These are phyloP conservation scores for Drosophila phalerata DNA, from an alignment of 2,888 invertebrate species.

Conservation along the genomic window DNA sequence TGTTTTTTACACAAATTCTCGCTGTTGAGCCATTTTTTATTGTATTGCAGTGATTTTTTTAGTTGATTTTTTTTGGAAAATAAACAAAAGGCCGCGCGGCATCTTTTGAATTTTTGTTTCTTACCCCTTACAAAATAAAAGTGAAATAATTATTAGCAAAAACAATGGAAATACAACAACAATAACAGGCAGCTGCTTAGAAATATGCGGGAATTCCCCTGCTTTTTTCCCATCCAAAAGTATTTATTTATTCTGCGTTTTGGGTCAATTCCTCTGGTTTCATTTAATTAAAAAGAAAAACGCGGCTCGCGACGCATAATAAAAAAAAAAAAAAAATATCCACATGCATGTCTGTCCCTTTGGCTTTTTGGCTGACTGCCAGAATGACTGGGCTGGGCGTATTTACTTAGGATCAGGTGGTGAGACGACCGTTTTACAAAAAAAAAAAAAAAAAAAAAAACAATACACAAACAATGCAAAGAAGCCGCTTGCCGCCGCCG, in stretches of 20 bases:
- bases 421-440: conserved; percentile 48
- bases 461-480: conserved; percentile 68
- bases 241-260: conserved; percentile 81
- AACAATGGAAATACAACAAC: conserved; percentile 43
- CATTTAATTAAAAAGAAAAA: conserved; percentile 84
- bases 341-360: conserved; percentile 65
- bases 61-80: conserved; percentile 19
- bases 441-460: conserved; percentile 3
- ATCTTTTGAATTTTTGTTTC: conserved; percentile 75
- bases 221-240: background rate
- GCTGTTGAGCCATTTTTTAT: conserved; percentile 42
- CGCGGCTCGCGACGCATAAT: conserved; percentile 68
- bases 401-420: conserved; percentile 85
- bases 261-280: conserved; percentile 85
- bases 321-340: conserved; percentile 68
- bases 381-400: conserved; percentile 52
- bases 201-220: conserved; percentile 34
- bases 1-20: conserved; percentile 77
- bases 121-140: conserved; percentile 51
- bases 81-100: conserved; percentile 68
- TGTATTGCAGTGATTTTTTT: conserved; percentile 29
- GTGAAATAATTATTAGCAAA: conserved; percentile 78
- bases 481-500: conserved; percentile 63
- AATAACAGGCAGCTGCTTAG: conserved; percentile 49
- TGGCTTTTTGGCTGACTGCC: conserved; percentile 35